These are phyloP conservation scores for Pseudomyrmex sp. DNA, from an alignment of 1,140 invertebrate species.

Conservation along the genomic window DNA sequence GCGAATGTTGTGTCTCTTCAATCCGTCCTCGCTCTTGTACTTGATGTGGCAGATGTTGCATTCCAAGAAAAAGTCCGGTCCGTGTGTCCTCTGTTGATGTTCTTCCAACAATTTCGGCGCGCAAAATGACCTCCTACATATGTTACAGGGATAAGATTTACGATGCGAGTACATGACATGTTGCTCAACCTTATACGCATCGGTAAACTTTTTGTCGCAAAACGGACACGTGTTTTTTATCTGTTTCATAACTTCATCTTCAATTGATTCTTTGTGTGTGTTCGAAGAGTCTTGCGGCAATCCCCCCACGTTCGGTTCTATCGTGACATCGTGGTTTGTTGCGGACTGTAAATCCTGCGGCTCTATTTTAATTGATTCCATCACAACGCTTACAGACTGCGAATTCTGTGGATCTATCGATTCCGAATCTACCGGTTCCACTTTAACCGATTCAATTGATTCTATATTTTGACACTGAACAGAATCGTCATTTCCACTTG, in stretches of 20 bases:
- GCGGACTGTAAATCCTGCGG: too few species aligned
- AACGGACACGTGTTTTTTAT: slow-evolving; percentile 84
- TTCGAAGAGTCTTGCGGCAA: not conserved
- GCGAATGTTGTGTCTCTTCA: slow-evolving; percentile 84
- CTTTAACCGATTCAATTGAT: not conserved
- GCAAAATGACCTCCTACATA: slow-evolving; percentile 77
- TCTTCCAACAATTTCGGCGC: slow-evolving; percentile 54
- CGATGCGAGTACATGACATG: slow-evolving; percentile 84
- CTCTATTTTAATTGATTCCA: too few species aligned
- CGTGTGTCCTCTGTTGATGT: slow-evolving; percentile 67
- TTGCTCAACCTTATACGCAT: slow-evolving; percentile 81
- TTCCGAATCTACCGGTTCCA: not conserved
- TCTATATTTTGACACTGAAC: not conserved
- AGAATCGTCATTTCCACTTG: not conserved
- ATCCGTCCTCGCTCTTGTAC: slow-evolving; percentile 82
- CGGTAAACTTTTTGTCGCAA: slow-evolving; percentile 83
- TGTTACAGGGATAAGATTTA: slow-evolving; percentile 82
- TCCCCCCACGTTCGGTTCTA: not conserved
- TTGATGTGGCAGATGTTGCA: slow-evolving; percentile 82
- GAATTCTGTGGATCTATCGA: not conserved
- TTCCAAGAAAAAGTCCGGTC: slow-evolving; percentile 63
- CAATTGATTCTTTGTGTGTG: not conserved
- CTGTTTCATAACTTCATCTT: slow-evolving; percentile 71
- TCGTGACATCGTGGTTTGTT: too few species aligned
- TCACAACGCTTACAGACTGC: too few species aligned